Evolutionary conservation across 2,888 invertebrate genomes (phyloP), one percentile per base, ranked within the genome.

Genomic region (Aporophyla lueneburgensis): DNA sequence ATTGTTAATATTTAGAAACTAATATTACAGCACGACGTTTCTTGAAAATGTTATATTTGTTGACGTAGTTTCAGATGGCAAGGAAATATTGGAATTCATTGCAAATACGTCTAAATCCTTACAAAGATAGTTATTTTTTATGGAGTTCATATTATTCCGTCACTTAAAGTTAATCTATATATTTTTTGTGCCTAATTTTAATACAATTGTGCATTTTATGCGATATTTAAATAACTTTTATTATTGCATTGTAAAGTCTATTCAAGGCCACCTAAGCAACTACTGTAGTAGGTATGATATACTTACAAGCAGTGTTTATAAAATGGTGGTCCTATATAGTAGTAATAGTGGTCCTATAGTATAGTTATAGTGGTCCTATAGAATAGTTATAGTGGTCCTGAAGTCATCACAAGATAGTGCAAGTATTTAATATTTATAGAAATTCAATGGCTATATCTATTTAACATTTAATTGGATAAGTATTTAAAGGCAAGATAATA

Each of bases 201-300:
- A 53, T 65, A 69, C 76, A 79, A 59, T 76, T 72, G 91, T 91
- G 90, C 90, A 92, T 92, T 89, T 77, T 68, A 92, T 90, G 90
- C 90, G 71, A 84, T 74, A 75, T 77, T 72, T 59, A 72, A 63
- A 72, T 33, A 66, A 2, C n/a, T 40, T 82, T 74, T 80, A 87
- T 75, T 80, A 85, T 88, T 87, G 80, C 76, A 67, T 76, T 73
- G 49, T 77, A 77, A 69, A 78, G 49, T 77, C 63, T 75, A 79
- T 77, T 43, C 51, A 81, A 86, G 80, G 78, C 69, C 83, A 78
- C 51, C 63, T 78, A 86, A 73, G 84, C 74, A 49, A 24, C 74
- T 85, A 79, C 58, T 40, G 49, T 76, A 71, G 67, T n/a, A n/a
- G n/a, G n/a, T 85, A 43, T 58, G 40, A 46, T 59, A 70, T 78